Evolutionary conservation across 2,888 invertebrate species (phyloP).

Genomic region (Bibio marci): DNA sequence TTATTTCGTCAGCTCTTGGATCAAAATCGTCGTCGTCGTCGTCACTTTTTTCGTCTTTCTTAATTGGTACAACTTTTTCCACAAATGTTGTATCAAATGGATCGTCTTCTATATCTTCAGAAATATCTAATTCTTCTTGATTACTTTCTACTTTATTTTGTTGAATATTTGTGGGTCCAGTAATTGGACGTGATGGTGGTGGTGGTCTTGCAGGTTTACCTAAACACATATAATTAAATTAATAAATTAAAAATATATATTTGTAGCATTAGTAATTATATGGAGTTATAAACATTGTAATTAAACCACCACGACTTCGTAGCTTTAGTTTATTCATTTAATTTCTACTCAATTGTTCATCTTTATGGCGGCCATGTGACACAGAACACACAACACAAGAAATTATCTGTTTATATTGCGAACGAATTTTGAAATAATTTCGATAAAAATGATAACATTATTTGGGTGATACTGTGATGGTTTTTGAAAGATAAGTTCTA

Average conservation of each 20-base stretch:
- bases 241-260: background rate
- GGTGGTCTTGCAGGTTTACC: conserved; percentile 22
- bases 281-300: too few species aligned
- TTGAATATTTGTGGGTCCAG: conserved; percentile 16
- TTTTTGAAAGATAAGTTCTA: too few species aligned
- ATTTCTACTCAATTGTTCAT: too few species aligned
- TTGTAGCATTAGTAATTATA: too few species aligned
- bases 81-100: conserved; percentile 78
- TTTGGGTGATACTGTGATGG: too few species aligned
- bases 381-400: too few species aligned
- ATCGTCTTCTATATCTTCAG: conserved; percentile 32
- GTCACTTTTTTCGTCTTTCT: conserved; percentile 19
- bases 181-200: conserved; percentile 24
- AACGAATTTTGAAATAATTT: too few species aligned
- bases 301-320: too few species aligned
- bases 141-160: conserved; percentile 14
- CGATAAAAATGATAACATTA: too few species aligned
- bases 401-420: too few species aligned
- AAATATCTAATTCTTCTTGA: conserved; percentile 14
- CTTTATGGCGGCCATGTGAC: too few species aligned
- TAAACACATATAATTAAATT: background rate
- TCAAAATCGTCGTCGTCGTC: conserved; percentile 34
- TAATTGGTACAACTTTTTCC: conserved; percentile 51
- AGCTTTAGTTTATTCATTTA: too few species aligned
- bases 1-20: conserved; percentile 43